Conservation (phyloP, 2,888 invertebrate genomes). For the Trichopoda pennipes region DNA sequence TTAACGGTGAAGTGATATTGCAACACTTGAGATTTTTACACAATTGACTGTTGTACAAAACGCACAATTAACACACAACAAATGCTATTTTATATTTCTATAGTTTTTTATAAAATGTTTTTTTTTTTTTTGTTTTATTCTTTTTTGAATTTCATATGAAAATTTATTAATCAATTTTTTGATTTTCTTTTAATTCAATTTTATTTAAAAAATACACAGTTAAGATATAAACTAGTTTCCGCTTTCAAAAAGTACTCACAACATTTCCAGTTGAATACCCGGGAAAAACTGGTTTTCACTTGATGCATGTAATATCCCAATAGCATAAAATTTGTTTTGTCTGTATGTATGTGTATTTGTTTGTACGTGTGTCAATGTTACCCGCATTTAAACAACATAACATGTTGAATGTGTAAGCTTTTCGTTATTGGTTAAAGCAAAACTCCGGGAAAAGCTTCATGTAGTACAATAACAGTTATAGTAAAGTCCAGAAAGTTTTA, state of each 20-base stretch:
- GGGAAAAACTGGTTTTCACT: constrained; percentile 82
- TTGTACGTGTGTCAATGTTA: not conserved
- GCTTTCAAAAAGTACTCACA: constrained; percentile 65
- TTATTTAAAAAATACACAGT: not conserved
- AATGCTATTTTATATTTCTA: too few relatives aligned
- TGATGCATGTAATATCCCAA: constrained; percentile 77
- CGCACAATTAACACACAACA: too few relatives aligned
- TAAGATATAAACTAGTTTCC: constrained; percentile 20
- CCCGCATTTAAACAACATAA: constrained; percentile 48
- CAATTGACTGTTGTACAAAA: too few relatives aligned
- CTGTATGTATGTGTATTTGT: constrained; percentile 6
- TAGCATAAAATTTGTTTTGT: constrained; percentile 52
- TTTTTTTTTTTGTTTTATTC: too few relatives aligned
- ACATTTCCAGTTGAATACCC: constrained; percentile 79
- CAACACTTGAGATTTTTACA: too few relatives aligned
- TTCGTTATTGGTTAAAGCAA: constrained; percentile 41
- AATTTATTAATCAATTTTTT: not conserved
- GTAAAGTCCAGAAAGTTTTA: constrained; percentile 39
- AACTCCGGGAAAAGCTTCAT: constrained; percentile 64
- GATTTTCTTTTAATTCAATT: not conserved
- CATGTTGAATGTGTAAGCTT: constrained; percentile 65
- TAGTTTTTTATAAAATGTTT: too few relatives aligned
- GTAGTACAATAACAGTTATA: constrained; percentile 12
- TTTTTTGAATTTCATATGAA: not conserved
- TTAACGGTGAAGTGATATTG: too few relatives aligned